A percentile compares a stretch with the other conserved stretches of the same genome.
phyloP scores from a whole-genome alignment of 1,140 invertebrate species.

The Phocides pigmalion region DNA sequence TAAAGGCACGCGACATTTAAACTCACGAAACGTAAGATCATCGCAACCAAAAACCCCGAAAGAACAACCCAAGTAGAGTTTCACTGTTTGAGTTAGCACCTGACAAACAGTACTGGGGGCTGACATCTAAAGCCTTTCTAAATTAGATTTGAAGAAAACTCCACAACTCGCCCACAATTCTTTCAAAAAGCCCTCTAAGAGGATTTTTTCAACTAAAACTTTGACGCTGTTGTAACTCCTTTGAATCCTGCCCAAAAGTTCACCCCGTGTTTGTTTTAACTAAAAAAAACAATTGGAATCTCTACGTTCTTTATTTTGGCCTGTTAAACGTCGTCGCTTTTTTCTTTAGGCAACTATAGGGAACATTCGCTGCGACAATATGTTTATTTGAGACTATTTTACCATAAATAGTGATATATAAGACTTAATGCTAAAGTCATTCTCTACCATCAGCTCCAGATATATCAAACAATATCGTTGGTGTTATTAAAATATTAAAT shows the following conservation, averaged over 20 bases:
- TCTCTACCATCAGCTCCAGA: too few relatives aligned
- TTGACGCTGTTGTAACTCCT: constrained; percentile 10
- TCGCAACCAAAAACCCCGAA: constrained; percentile 3
- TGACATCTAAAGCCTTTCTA: constrained; percentile 24
- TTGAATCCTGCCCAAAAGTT: constrained; percentile 4
- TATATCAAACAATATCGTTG: too few relatives aligned
- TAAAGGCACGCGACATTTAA: background rate
- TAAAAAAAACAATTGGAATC: constrained; percentile 2
- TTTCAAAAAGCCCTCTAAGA: constrained; percentile 14
- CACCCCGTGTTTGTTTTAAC: constrained; percentile 12
- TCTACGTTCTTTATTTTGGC: constrained; percentile 5
- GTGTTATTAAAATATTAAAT: too few relatives aligned
- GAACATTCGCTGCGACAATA: too few relatives aligned
- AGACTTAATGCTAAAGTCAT: too few relatives aligned
- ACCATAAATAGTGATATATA: too few relatives aligned
- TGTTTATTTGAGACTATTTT: too few relatives aligned
- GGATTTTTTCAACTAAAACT: constrained; percentile 15
- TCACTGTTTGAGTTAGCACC: constrained; percentile 22
- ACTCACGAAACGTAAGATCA: constrained; percentile 1
- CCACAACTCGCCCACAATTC: constrained; percentile 16
- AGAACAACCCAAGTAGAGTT: constrained; percentile 25
- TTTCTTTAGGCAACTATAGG: too few relatives aligned
- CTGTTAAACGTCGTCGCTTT: too few relatives aligned
- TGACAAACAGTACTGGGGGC: constrained; percentile 14
- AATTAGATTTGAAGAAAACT: constrained; percentile 31